A percentile compares a stretch with the other conserved stretches of the same genome.
Conservation (phyloP, 2,113 vertebrate species). For the Columba janthina region DNA sequence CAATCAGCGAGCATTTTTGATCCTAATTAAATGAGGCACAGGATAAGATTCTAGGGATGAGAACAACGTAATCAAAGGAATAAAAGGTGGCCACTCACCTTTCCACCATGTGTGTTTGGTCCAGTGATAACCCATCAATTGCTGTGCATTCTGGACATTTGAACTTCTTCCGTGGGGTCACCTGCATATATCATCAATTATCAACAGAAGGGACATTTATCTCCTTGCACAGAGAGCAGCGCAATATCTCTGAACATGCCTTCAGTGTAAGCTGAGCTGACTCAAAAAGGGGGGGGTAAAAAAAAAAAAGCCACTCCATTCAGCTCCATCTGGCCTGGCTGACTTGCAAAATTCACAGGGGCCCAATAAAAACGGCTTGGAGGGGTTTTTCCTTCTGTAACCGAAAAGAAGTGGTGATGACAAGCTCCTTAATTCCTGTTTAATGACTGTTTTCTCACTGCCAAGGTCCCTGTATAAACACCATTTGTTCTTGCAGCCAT, state of each 20-base stretch:
- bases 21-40: neutral
- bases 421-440: slow-evolving; percentile 87
- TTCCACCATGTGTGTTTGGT: slow-evolving; percentile 99
- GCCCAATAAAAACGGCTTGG: slow-evolving; percentile 80
- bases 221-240: neutral
- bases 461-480: slow-evolving; percentile 84
- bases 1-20: neutral
- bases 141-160: slow-evolving; percentile 99
- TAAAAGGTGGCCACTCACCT: slow-evolving; percentile 76
- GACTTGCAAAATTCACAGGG: slow-evolving; percentile 73
- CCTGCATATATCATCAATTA: slow-evolving; percentile 75
- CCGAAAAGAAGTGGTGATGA: slow-evolving; percentile 80
- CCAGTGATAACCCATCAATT: slow-evolving; percentile 94
- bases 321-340: slow-evolving; percentile 66
- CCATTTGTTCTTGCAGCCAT: slow-evolving; percentile 81
- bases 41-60: slow-evolving; percentile 34
- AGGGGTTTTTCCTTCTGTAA: slow-evolving; percentile 78
- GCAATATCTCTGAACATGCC: slow-evolving; percentile 1
- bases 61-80: neutral
- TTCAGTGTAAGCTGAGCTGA: slow-evolving; percentile 41
- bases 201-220: slow-evolving; percentile 46
- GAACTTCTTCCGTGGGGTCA: slow-evolving; percentile 98
- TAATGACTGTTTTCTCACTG: slow-evolving; percentile 89
- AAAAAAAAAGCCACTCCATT: slow-evolving; percentile 25
- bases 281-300: neutral